A percentile compares a stretch with the other conserved stretches of the same genome.
Conservation (phyloP, 2,797 vertebrate species). For the Paratrypauchen microcephalus region DNA sequence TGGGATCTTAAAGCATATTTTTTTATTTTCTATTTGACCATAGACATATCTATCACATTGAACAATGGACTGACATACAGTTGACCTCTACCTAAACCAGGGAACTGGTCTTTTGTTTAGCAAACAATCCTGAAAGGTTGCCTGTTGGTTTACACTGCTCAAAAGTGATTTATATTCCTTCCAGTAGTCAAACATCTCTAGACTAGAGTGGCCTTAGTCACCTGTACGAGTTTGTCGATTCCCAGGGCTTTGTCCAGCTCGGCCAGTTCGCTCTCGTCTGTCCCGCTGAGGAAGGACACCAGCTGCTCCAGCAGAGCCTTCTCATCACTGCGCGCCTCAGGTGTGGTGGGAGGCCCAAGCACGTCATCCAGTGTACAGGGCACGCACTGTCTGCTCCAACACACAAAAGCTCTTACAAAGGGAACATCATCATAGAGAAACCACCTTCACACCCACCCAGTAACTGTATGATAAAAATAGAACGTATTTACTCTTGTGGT, state of each 20-base stretch:
- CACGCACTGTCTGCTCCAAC: slow-evolving; percentile 82
- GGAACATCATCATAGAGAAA: neutral
- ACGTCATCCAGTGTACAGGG: slow-evolving; percentile 90
- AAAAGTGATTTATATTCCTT: neutral
- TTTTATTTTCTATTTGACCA: neutral
- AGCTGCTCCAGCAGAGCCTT: slow-evolving; percentile 93
- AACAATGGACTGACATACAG: neutral
- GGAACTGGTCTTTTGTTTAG: neutral
- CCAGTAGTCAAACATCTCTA: neutral
- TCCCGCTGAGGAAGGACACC: slow-evolving; percentile 91
- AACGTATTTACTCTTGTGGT: slow-evolving; percentile 86
- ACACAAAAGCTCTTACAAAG: slow-evolving; percentile 9
- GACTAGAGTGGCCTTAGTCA: slow-evolving; percentile 38
- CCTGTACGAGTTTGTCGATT: slow-evolving; percentile 96
- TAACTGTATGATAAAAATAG: neutral
- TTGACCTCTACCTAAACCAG: neutral
- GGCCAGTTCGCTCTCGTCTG: slow-evolving; percentile 91
- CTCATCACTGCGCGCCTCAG: slow-evolving; percentile 89
- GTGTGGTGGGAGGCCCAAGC: slow-evolving; percentile 87
- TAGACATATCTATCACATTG: neutral
- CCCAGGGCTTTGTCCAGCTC: slow-evolving; percentile 93
- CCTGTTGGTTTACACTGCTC: neutral
- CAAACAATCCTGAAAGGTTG: neutral
- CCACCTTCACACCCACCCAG: too few relatives aligned
- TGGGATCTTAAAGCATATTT: too few relatives aligned